Percentiles rank a stretch among this genome's conserved stretches.
Conservation (phyloP, 1,140 invertebrate species). For the Portunus trituberculatus region DNA sequence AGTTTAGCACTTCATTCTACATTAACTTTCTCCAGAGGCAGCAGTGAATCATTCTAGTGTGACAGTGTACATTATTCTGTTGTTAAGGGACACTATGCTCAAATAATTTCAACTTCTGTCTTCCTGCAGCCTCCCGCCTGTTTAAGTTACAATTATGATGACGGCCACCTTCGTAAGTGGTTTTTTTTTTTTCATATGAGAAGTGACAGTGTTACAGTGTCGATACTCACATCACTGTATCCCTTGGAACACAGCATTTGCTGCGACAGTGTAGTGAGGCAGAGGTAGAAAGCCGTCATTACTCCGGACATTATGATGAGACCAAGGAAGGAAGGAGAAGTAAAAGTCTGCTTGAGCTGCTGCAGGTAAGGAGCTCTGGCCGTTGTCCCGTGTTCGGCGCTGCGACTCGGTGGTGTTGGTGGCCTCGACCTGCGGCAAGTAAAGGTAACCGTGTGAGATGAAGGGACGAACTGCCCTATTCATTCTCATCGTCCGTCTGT, state of each 20-base stretch:
- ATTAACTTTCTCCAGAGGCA: too few relatives aligned
- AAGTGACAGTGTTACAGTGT: too few relatives aligned
- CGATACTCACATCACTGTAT: constrained; percentile 65
- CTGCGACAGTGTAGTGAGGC: constrained; percentile 68
- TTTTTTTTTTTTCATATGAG: not conserved
- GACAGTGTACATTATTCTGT: too few relatives aligned
- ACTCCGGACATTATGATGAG: constrained; percentile 66
- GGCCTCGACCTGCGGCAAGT: constrained; percentile 71
- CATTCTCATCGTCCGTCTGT: too few relatives aligned
- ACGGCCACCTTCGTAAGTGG: not conserved
- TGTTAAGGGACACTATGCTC: too few relatives aligned
- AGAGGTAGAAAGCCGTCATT: constrained; percentile 62
- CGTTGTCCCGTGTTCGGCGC: constrained; percentile 55
- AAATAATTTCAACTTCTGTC: too few relatives aligned
- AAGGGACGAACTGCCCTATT: not conserved
- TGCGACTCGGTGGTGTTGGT: constrained; percentile 69
- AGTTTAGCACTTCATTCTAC: too few relatives aligned
- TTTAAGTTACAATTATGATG: too few relatives aligned
- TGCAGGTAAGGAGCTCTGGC: constrained; percentile 59
- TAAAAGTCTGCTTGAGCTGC: constrained; percentile 74
- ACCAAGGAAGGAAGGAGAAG: constrained; percentile 63
- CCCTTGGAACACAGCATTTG: constrained; percentile 73
- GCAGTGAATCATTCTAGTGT: too few relatives aligned
- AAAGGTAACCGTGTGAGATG: not conserved
- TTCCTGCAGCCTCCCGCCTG: too few relatives aligned